Evolutionary conservation across 2,113 vertebrate genomes (phyloP), one percentile per base, ranked within the genome.

Genomic region (Hyperoodon ampullatus): DNA sequence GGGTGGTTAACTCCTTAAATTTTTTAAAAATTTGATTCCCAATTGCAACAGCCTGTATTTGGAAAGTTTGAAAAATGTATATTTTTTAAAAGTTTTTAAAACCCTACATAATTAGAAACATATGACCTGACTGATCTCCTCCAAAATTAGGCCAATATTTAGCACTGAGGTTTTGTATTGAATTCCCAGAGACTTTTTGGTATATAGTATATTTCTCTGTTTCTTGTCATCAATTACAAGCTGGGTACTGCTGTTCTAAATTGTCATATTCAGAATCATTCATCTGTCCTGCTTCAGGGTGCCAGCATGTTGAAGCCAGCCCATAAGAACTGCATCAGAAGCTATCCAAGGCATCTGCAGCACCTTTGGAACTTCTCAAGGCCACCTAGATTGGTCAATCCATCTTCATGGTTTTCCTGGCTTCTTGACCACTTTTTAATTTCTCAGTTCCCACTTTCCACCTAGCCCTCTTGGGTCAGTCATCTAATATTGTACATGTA

Each of bases 81-180:
- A 86, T 97, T 96, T 96, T 95, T 53, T 85, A 93, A 88, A 77
- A 74, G 68, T 60, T 74, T 90, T 72, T 83, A 96, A 96, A 89
- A 19, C 2, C 6, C 66, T 81, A 60, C 55, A 21, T 83, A 92
- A 86, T 94, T 93, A 94, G 61, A 97, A 96, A 88, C 88, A 90
- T 77, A 89, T 72, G 85, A 81, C 23, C 71, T 95, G 42, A 86
- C 18, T 66, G 72, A 61, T 90, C n/a, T 33, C 55, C 58, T 93
- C 39, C 47, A 75, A 94, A 95, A 94, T 93, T 71, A 96, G 91
- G 33, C 75, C 47, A 65, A 50, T 96, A 84, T 65, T 93, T 78
- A 96, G 93, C 39, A 92, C 18, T 87, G 78, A 96, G 74, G 78
- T 70, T 96, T 96, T 30, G 23, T 82, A 92, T 39, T 70, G 85